These are phyloP conservation scores for Actias luna DNA, from an alignment of 2,888 invertebrate genomes.

Conservation along the genomic window DNA sequence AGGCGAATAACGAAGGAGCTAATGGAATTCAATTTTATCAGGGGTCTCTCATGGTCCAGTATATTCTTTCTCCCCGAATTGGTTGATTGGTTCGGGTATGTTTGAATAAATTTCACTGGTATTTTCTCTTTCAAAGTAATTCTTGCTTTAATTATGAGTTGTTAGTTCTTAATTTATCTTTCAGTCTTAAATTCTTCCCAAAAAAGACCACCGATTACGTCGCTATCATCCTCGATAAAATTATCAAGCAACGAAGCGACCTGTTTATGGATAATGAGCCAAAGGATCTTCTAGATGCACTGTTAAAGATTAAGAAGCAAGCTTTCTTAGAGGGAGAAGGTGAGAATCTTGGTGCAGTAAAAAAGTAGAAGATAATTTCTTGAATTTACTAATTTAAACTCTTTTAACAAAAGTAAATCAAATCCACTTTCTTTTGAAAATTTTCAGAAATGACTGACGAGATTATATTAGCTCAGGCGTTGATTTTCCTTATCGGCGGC, in stretches of 20 bases:
- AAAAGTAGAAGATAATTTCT: no score
- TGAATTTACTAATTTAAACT: no score
- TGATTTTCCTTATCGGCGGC: constrained; percentile 39
- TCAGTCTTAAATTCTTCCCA: constrained; percentile 13
- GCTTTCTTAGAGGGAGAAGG: constrained; percentile 15
- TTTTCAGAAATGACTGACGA: constrained; percentile 29
- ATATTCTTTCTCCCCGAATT: constrained; percentile 54
- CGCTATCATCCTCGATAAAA: background rate
- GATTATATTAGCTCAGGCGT: constrained; percentile 40
- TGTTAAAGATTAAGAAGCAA: constrained; percentile 20
- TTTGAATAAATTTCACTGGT: background rate
- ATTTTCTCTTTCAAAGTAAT: no score
- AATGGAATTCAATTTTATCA: constrained; percentile 35
- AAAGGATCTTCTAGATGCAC: constrained; percentile 30
- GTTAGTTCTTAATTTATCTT: background rate
- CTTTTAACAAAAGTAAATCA: background rate
- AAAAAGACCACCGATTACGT: constrained; percentile 7
- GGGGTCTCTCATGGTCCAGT: constrained; percentile 45
- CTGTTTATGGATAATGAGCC: constrained; percentile 13
- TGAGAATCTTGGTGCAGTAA: no score
- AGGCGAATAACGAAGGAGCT: constrained; percentile 43
- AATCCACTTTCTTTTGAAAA: background rate
- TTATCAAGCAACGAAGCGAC: constrained; percentile 12
- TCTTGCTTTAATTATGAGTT: no score
- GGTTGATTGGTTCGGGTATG: constrained; percentile 45